Conservation (phyloP, 2,113 vertebrate genomes). For the Stigmatopora nigra region DNA sequence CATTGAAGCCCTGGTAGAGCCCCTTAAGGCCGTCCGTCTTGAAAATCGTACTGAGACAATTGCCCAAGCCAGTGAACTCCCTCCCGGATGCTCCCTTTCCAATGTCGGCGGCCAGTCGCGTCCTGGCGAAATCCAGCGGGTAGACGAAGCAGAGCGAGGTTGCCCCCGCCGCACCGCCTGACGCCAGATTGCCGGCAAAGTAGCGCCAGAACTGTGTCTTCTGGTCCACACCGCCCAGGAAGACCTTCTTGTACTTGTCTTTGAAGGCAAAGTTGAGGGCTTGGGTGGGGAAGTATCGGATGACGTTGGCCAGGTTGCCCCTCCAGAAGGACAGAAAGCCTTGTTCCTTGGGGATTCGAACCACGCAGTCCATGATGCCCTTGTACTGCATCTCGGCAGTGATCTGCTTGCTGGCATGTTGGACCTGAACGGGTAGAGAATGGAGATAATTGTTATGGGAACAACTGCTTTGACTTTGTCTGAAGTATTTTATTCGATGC, state of each 20-base stretch:
- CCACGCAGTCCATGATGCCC: conserved; percentile 91
- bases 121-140: conserved; percentile 96
- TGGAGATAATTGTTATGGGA: not conserved
- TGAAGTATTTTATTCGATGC: too few relatives aligned
- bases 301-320: conserved; percentile 97
- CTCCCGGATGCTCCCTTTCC: conserved; percentile 81
- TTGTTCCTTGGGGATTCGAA: conserved; percentile 94
- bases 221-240: conserved; percentile 94
- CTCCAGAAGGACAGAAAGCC: conserved; percentile 96
- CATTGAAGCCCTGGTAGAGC: conserved; percentile 91
- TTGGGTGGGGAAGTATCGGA: conserved; percentile 98
- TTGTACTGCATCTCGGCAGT: conserved; percentile 89
- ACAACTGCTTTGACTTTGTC: too few relatives aligned
- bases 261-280: conserved; percentile 99
- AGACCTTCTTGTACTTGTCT: conserved; percentile 99
- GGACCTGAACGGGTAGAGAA: conserved; percentile 73
- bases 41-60: conserved; percentile 88
- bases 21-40: conserved; percentile 86
- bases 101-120: conserved; percentile 91
- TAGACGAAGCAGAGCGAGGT: conserved; percentile 98
- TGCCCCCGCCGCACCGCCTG: conserved; percentile 89
- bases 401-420: conserved; percentile 98
- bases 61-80: conserved; percentile 87
- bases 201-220: conserved; percentile 99
- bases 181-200: conserved; percentile 93